Percentiles rank a stretch among this genome's conserved stretches.
phyloP scores from a whole-genome alignment of 2,797 vertebrate genomes.

The Propithecus perrieri region DNA sequence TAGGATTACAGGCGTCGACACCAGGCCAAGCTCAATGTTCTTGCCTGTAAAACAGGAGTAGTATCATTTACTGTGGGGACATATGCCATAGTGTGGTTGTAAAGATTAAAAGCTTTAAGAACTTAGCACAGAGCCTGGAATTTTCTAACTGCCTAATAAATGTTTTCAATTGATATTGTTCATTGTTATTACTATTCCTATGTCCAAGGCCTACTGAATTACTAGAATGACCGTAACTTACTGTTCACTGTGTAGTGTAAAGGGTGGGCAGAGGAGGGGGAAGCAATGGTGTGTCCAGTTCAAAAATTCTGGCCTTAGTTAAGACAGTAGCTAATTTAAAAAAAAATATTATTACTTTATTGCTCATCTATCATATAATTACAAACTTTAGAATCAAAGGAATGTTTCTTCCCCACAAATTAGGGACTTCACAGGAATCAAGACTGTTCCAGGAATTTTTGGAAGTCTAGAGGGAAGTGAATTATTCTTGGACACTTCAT shows the following conservation, averaged over 20 bases:
- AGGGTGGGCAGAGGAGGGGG: not conserved
- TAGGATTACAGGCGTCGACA: no score
- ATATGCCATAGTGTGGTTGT: not conserved
- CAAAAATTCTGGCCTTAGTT: not conserved
- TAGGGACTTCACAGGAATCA: not conserved
- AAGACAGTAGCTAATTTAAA: not conserved
- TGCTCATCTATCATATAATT: not conserved
- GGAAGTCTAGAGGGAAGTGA: not conserved
- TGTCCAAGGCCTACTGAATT: not conserved
- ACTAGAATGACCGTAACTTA: not conserved
- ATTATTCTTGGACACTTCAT: not conserved
- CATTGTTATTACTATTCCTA: not conserved
- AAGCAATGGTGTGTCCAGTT: not conserved
- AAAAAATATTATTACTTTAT: not conserved
- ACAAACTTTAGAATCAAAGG: not conserved
- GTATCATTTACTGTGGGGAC: not conserved
- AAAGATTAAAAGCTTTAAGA: constrained; percentile 1
- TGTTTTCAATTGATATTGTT: not conserved
- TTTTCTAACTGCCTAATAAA: constrained; percentile 25
- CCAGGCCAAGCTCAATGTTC: not conserved
- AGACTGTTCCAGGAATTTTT: not conserved
- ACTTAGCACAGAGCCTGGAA: not conserved
- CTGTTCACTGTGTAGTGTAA: not conserved
- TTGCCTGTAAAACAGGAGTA: not conserved
- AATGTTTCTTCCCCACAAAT: not conserved